Evolutionary conservation across 2,888 invertebrate species (phyloP).

Genomic region (Shargacucullia verbasci): DNA sequence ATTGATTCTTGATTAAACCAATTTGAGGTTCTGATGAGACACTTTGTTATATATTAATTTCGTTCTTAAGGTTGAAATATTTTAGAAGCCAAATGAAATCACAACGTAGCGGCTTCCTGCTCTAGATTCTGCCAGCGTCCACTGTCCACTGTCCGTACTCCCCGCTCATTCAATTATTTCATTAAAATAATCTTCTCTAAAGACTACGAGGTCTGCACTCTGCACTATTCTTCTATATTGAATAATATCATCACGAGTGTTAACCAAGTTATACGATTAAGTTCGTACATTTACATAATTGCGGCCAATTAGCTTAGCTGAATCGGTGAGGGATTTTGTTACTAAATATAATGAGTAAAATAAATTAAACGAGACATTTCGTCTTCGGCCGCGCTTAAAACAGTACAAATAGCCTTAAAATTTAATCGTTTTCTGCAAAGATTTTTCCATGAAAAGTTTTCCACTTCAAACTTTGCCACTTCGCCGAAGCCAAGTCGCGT

Average conservation of each 20-base stretch:
- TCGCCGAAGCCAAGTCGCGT: slow-evolving; percentile 86
- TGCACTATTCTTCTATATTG: slow-evolving; percentile 68
- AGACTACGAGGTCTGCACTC: slow-evolving; percentile 71
- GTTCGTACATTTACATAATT: slow-evolving; percentile 54
- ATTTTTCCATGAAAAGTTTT: slow-evolving; percentile 88
- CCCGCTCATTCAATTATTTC: slow-evolving; percentile 81
- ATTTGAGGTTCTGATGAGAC: slow-evolving; percentile 59
- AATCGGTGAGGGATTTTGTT: slow-evolving; percentile 54
- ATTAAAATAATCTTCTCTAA: slow-evolving; percentile 80
- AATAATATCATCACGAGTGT: slow-evolving; percentile 68
- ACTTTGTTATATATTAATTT: slow-evolving; percentile 43
- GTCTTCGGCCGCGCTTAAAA: slow-evolving; percentile 73
- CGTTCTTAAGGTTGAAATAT: slow-evolving; percentile 37
- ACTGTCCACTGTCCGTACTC: slow-evolving; percentile 77
- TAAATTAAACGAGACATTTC: slow-evolving; percentile 68
- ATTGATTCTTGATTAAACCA: slow-evolving; percentile 64
- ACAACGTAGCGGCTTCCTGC: slow-evolving; percentile 62
- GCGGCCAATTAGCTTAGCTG: slow-evolving; percentile 47
- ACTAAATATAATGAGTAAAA: slow-evolving; percentile 58
- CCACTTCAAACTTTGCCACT: slow-evolving; percentile 89
- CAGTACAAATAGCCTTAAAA: slow-evolving; percentile 86
- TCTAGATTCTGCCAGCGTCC: slow-evolving; percentile 78
- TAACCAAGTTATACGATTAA: slow-evolving; percentile 61
- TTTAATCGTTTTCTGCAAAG: slow-evolving; percentile 87
- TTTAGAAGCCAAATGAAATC: slow-evolving; percentile 72